Evolutionary conservation across 2,797 vertebrate species (phyloP), one percentile per base, ranked within the genome.

Genomic region (Spinibarbus caldwelli): DNA sequence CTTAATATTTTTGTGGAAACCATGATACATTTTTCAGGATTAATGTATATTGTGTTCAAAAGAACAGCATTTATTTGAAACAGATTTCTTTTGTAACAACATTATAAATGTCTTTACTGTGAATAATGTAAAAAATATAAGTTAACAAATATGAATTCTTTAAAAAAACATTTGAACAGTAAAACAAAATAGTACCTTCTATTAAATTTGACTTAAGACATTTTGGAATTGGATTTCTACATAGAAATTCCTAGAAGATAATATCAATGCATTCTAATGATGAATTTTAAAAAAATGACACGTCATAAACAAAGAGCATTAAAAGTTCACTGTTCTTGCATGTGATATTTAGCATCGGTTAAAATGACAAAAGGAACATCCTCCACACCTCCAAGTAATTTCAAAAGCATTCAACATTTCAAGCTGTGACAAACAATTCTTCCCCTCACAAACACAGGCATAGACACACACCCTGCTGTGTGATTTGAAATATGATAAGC

Each of bases 401-500:
- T 85, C 41, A 54, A 85, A 90, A 90, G 87, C 83, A 92, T 91
- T 82, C 86, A 59, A 85, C 85, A 26, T 64, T 79, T 89, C 47
- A 85, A 78, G 9, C 23, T 73, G n/a, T 67, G 54, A 70, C 81
- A 86, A 77, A 86, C 31, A 78, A 47, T 71, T 62, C 68, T 72
- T 49, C 43, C 86, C 86, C 87, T 57, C 80, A 64, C 67, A 70
- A 86, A 83, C 57, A 76, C 45, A 19, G 62, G 3, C 29, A 66
- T 26, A 83, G 80, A 62, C 75, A 87, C 90, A 85, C 87, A 83
- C 89, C 88, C 89, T 84, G 15, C 19, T 75, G 54, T 90, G 85
- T 86, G 84, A 73, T 47, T 52, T n/a, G 41, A 89, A 89, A 79
- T 88, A 90, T 89, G 77, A 59, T 82, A 68, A 86, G 59, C 34